phyloP scores from a whole-genome alignment of 2,113 vertebrate species.

The Pollachius pollachius region DNA sequence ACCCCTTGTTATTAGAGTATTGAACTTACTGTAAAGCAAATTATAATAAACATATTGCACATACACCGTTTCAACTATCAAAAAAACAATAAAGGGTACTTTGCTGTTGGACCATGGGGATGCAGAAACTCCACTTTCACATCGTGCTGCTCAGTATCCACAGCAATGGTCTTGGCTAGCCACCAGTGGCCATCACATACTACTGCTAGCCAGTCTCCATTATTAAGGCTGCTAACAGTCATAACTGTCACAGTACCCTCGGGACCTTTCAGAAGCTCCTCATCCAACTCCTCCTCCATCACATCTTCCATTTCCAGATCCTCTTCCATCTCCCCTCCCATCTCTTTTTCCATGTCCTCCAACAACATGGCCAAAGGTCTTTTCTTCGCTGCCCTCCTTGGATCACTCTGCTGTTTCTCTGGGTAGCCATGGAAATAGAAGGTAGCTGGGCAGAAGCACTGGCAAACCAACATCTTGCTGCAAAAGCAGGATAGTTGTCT shows the following conservation, averaged over 20 bases:
- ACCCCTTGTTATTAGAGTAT: no score
- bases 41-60: not conserved
- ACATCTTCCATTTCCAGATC: not conserved
- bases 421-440: not conserved
- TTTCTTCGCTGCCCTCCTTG: not conserved
- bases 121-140: no score
- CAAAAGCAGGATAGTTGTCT: conserved; percentile 6
- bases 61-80: no score
- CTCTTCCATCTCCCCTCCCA: no score
- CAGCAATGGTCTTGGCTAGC: not conserved
- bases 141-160: no score
- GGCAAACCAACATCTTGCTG: not conserved
- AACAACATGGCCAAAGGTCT: no score
- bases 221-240: not conserved
- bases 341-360: no score
- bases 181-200: not conserved
- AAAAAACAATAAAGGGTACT: no score
- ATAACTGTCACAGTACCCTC: not conserved
- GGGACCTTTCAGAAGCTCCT: not conserved
- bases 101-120: no score
- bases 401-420: not conserved
- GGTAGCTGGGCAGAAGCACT: conserved; percentile 4
- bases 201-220: not conserved
- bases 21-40: conserved; percentile 4
- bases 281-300: no score